Evolutionary conservation across 1,140 invertebrate genomes (phyloP).

Genomic region (Pseudomyrmex cubaensis): DNA sequence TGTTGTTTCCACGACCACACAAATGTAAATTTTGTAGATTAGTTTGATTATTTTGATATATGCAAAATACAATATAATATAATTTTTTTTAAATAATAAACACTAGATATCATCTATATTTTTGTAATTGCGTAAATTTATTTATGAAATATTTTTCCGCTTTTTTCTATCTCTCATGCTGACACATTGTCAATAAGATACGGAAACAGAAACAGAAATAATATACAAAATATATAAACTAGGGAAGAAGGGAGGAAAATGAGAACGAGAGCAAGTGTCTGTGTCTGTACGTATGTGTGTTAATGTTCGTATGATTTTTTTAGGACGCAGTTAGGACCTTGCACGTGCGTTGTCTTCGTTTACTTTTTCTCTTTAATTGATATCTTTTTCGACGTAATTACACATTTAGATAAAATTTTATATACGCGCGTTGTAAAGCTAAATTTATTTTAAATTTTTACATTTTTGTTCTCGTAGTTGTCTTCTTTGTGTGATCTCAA

Average conservation of each 20-base stretch:
- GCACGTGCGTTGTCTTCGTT: constrained; percentile 52
- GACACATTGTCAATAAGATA: neutral
- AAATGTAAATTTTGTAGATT: neutral
- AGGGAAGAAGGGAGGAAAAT: neutral
- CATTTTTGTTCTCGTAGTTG: neutral
- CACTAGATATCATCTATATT: too few relatives aligned
- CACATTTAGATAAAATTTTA: too few relatives aligned
- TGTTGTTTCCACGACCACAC: neutral
- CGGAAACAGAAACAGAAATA: constrained; percentile 36
- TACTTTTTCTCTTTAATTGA: neutral
- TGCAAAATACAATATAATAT: too few relatives aligned
- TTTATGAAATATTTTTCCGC: neutral
- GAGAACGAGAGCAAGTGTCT: constrained; percentile 48
- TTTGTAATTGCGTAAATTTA: too few relatives aligned
- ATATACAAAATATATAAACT: constrained; percentile 25
- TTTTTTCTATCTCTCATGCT: neutral
- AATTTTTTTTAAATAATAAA: too few relatives aligned
- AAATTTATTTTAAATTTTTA: neutral
- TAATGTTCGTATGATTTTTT: constrained; percentile 34
- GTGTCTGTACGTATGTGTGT: constrained; percentile 35
- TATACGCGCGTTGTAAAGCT: neutral
- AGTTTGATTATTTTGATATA: too few relatives aligned
- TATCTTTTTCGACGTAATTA: neutral
- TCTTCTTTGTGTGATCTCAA: neutral
- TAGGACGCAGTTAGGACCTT: constrained; percentile 72